Percentiles rank a stretch among this genome's conserved stretches.
Conservation (phyloP, 2,797 vertebrate species). For the Oryzias sinensis region DNA sequence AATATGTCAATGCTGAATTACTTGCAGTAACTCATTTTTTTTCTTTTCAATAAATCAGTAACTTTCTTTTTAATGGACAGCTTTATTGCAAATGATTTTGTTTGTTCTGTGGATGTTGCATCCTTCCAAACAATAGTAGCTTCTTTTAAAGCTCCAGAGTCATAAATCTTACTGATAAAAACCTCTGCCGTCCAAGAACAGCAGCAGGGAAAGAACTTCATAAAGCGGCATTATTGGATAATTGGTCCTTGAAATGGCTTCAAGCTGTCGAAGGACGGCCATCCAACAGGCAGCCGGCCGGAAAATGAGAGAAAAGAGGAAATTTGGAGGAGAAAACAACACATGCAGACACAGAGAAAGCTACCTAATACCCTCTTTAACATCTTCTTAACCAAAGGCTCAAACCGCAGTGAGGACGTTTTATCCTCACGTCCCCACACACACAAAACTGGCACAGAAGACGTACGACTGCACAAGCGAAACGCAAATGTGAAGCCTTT, state of each 20-base stretch:
- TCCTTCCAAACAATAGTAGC: conserved; percentile 44
- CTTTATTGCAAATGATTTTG: conserved; percentile 7
- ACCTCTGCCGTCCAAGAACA: conserved; percentile 64
- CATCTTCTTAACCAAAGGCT: conserved; percentile 56
- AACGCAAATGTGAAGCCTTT: conserved; percentile 32
- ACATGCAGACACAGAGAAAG: conserved; percentile 10
- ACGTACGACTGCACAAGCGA: conserved; percentile 34
- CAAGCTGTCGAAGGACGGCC: conserved; percentile 73
- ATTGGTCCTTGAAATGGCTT: conserved; percentile 77
- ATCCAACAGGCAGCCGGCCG: conserved; percentile 70
- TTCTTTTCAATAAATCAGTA: too few species aligned
- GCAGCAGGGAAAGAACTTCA: conserved; percentile 74
- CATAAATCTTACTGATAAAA: conserved; percentile 66
- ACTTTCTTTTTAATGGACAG: too few species aligned
- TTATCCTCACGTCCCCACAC: conserved; percentile 52
- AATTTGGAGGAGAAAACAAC: conserved; percentile 25
- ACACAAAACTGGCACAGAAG: conserved; percentile 51
- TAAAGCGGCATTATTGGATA: conserved; percentile 78
- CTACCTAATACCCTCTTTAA: conserved; percentile 62
- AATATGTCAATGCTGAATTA: too few species aligned
- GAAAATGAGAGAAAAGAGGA: conserved; percentile 61
- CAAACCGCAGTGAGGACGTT: conserved; percentile 38
- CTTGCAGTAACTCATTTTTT: too few species aligned
- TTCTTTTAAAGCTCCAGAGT: conserved; percentile 40
- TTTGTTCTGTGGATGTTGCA: conserved; percentile 25